Evolutionary conservation across 2,888 invertebrate genomes (phyloP).

Genomic region (Cerastis rubricosa): DNA sequence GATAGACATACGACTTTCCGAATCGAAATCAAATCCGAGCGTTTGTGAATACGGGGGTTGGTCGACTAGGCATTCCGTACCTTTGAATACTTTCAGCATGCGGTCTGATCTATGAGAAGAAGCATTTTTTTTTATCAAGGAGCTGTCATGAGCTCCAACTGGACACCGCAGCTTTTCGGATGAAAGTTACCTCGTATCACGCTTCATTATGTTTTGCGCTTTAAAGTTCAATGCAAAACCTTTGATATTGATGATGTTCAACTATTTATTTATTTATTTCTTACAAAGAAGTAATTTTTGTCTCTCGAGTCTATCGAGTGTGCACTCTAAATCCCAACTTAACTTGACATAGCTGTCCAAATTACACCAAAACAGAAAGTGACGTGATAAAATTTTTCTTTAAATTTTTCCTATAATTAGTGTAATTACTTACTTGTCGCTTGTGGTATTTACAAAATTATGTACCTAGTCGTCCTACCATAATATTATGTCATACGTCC

Average conservation of each 20-base stretch:
- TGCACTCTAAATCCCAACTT: neutral
- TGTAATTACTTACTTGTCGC: conserved; percentile 15
- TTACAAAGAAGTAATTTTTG: neutral
- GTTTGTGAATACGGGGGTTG: no score
- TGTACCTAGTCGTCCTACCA: conserved; percentile 15
- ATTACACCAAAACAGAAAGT: neutral
- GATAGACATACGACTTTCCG: no score
- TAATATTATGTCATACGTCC: conserved; percentile 49
- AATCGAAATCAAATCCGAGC: no score
- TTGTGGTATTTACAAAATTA: conserved; percentile 21
- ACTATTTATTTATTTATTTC: neutral
- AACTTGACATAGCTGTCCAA: neutral
- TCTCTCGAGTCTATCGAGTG: neutral
- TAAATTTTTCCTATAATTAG: no score
- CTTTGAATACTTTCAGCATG: neutral
- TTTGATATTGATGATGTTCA: neutral
- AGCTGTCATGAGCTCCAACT: neutral
- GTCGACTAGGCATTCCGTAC: neutral
- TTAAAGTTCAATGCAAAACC: neutral
- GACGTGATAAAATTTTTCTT: no score
- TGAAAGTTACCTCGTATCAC: neutral
- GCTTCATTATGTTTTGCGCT: neutral
- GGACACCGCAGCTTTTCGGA: neutral
- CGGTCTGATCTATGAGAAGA: neutral
- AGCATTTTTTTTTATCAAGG: neutral